Base-by-base conservation (phyloP, 1,140 invertebrate genomes). In the Cyclargus thomasi region DNA sequence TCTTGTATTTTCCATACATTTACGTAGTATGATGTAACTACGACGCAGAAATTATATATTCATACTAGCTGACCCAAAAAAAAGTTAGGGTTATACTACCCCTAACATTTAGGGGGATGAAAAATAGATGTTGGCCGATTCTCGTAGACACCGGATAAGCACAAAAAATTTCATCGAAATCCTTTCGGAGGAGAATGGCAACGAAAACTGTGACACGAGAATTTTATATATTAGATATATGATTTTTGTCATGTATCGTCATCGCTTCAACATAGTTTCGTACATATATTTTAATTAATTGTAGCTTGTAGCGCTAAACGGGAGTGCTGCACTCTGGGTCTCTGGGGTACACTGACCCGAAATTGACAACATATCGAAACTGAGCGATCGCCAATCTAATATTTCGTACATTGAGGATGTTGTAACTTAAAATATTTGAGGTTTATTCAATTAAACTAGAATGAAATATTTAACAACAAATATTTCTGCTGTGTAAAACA, bases 241-340 rank as follows among this genome's bases (percentile, higher is more conserved):
- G 0, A 20, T 21, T 47, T 47, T 47, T 21, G 55, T 59, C 18
- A 18, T 55, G 53, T 55, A 55, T 21, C 3, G 8, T 47, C 55
- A 2, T 21, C 17, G 10, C 18, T 21, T 59, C 10, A 21, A 59
- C 20, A 59, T 59, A n/a, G 55, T 59, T 59, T 20, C 8, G 55
- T 59, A 7, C 6, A 21, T 6, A 29, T 6, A 8, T 29, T 59
- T 59, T 59, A 59, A 59, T 59, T 59, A 59, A 20, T 59, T 22
- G 55, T 59, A 59, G 55, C 6, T 59, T 59, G 55, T 59, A 59
- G 20, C 20, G 10, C 55, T 59, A 20, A 59, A 21, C 17, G 55
- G 10, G 20, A 21, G 10, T 59, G 21, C 20, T 16, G 53, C 53
- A 55, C 53, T 17, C 17, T 17, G 17, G 53, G 17, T 59, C 55